Conservation (phyloP, 2,888 invertebrate species). For the Hecatera dysodea region DNA sequence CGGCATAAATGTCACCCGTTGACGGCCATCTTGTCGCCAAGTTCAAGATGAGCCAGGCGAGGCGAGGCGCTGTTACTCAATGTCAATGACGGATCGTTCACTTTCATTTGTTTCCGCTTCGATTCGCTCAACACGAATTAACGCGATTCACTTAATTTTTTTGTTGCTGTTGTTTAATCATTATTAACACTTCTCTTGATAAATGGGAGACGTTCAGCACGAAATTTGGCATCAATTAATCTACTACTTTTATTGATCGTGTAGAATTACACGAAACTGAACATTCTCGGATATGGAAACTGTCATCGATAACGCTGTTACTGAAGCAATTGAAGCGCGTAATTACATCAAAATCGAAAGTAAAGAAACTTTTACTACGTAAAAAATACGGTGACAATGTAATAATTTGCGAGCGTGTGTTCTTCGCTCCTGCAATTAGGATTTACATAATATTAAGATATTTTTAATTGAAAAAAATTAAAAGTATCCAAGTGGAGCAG, state of each 20-base stretch:
- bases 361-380: slow-evolving; percentile 40
- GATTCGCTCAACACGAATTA: slow-evolving; percentile 54
- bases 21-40: slow-evolving; percentile 75
- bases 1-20: slow-evolving; percentile 76
- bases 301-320: slow-evolving; percentile 50
- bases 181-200: slow-evolving; percentile 23
- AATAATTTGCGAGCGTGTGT: slow-evolving; percentile 46
- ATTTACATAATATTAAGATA: slow-evolving; percentile 69
- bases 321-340: slow-evolving; percentile 33
- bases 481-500: slow-evolving; percentile 62
- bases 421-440: slow-evolving; percentile 58
- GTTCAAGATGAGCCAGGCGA: slow-evolving; percentile 84
- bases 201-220: slow-evolving; percentile 16
- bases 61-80: slow-evolving; percentile 75
- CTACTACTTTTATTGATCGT: slow-evolving; percentile 24
- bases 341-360: slow-evolving; percentile 55
- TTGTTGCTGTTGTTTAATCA: slow-evolving; percentile 4
- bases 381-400: slow-evolving; percentile 47
- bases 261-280: slow-evolving; percentile 4
- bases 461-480: slow-evolving; percentile 55
- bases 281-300: slow-evolving; percentile 32
- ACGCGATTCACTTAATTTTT: slow-evolving; percentile 43
- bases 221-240: slow-evolving; percentile 11
- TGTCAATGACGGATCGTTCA: slow-evolving; percentile 83
- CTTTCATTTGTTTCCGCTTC: slow-evolving; percentile 79